Evolutionary conservation across 2,113 vertebrate genomes (phyloP).

Genomic region (Burhinus oedicnemus): DNA sequence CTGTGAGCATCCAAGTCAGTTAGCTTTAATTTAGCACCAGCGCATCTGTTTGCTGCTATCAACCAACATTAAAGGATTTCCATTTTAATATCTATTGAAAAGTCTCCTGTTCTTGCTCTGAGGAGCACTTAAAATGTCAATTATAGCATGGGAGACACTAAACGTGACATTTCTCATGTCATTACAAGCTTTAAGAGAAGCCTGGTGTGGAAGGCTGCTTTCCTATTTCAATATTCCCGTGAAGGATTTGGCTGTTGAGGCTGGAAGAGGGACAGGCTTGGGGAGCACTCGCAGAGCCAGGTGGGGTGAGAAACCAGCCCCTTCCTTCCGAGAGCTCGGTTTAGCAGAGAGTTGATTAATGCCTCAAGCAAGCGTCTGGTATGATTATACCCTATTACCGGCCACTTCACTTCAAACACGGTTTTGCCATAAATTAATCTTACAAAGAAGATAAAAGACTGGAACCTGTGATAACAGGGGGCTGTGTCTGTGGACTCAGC

Average conservation of each 20-base stretch:
- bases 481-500: background rate
- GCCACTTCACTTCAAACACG: background rate
- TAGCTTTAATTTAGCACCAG: constrained; percentile 5
- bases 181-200: background rate
- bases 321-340: background rate
- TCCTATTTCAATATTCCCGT: background rate
- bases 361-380: background rate
- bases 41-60: background rate
- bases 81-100: constrained; percentile 10
- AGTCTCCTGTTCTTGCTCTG: background rate
- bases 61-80: constrained; percentile 13
- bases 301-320: background rate
- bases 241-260: background rate
- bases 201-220: background rate
- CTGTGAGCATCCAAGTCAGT: background rate
- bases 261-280: background rate
- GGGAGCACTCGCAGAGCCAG: background rate
- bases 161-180: background rate
- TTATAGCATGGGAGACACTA: background rate
- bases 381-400: background rate
- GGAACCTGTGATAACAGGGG: background rate
- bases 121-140: constrained; percentile 33
- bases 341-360: background rate
- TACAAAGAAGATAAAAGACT: background rate
- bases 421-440: background rate